phyloP scores from a whole-genome alignment of 2,797 vertebrate species.

The Smutsia temminckii region DNA sequence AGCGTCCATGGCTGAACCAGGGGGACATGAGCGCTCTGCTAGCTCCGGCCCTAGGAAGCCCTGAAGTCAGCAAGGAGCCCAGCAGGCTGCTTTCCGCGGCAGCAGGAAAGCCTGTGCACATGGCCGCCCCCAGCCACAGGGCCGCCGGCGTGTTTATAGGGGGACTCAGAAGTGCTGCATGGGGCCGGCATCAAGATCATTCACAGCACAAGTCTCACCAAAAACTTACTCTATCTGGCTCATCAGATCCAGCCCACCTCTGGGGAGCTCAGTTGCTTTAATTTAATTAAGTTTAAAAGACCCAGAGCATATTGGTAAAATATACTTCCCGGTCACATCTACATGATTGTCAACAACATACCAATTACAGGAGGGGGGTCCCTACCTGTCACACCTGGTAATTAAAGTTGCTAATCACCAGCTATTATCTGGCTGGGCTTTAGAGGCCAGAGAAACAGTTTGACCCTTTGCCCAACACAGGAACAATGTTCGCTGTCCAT shows the following conservation, averaged over 20 bases:
- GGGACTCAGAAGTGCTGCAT: conserved; percentile 75
- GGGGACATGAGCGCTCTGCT: conserved; percentile 75
- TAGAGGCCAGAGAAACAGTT: conserved; percentile 85
- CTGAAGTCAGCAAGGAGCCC: conserved; percentile 75
- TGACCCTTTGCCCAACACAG: conserved; percentile 88
- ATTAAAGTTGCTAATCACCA: conserved; percentile 94
- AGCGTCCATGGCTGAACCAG: conserved; percentile 58
- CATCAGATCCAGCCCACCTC: conserved; percentile 67
- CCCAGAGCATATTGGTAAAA: conserved; percentile 76
- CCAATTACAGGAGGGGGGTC: conserved; percentile 81
- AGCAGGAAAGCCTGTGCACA: conserved; percentile 75
- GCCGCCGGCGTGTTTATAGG: conserved; percentile 67
- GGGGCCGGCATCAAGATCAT: conserved; percentile 45
- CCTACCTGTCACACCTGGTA: conserved; percentile 89
- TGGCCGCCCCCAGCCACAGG: conserved; percentile 46
- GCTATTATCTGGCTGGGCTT: conserved; percentile 90
- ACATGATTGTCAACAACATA: conserved; percentile 82
- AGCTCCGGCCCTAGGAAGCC: conserved; percentile 72
- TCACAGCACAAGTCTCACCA: conserved; percentile 54
- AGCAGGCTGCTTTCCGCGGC: conserved; percentile 71
- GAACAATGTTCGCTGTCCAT: conserved; percentile 88
- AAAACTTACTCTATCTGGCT: conserved; percentile 56
- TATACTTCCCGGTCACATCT: conserved; percentile 64
- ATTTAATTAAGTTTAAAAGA: conserved; percentile 81
- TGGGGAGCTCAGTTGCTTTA: conserved; percentile 71